Evolutionary conservation across 2,888 invertebrate species (phyloP), one percentile per base, ranked within the genome.

Genomic region (Margaritifera margaritifera): DNA sequence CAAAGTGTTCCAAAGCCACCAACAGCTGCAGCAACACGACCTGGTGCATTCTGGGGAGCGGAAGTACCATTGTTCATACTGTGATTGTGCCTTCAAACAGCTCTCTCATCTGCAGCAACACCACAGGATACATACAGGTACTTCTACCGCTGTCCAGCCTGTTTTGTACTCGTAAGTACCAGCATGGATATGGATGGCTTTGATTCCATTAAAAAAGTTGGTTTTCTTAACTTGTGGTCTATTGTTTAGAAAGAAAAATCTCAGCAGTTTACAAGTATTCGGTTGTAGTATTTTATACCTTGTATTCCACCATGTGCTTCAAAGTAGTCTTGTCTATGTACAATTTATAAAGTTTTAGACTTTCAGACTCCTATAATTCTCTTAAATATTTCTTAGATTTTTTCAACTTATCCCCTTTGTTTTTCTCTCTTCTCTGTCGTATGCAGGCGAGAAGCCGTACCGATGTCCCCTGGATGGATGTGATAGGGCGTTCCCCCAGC

Each of bases 21-120:
- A 98, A 90, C 98, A 98, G 91, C 93, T 98, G 88, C 94, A 96
- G 18, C 98, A 98, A 92, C 98, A 98, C 90, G 96, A 97, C 90
- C 93, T 96, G 84, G 97, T 98, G 66, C 98, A 98, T 89, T 97
- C 97, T n/a, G 97, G 97, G 66, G 97, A 97, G 90, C 97, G 98
- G 90, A 97, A 97, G 19, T 97, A 98, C 92, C 96, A 97, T 91
- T 98, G 98, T 92, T 95, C 95, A 88, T 98, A 97, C 92, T 98
- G 98, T 91, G 98, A 98, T 91, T 92, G 97, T 80, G 92, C 97
- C 89, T 98, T 98, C 92, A 98, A 98, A 90, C 98, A 98, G 91
- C 93, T 98, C 75, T 96, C 96, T 85, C 98, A 98, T 91, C 97
- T 98, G 15, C 98, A 98, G 88, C 98, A 98, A 89, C 98, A 98